Base-by-base conservation (phyloP, 2,113 vertebrate species). In the Carettochelys insculpta region DNA sequence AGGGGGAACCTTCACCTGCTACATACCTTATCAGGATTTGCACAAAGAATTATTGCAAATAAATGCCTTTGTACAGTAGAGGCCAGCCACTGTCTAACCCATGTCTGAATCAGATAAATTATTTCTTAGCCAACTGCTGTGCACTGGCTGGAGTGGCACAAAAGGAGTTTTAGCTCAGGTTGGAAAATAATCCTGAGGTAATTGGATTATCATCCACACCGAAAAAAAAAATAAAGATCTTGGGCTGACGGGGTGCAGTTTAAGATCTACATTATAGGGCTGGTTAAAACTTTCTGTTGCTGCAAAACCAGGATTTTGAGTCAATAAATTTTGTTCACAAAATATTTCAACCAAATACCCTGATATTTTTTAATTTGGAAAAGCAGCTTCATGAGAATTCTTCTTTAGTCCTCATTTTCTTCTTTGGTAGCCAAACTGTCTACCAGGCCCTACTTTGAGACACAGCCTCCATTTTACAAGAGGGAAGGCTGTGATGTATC, bases 261-360 rank as follows among this genome's bases (percentile, higher is more conserved):
- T n/a, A 68, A 68, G 61, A 68, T 6, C n/a, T 20, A 22, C n/a
- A 68, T 68, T 38, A 19, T 38, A 38, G 16, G 34, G 16, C 20
- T 38, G 16, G 48, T 3, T 14, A 50, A 50, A 50, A 50, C 48
- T 50, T 50, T 50, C 48, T 50, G 48, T 50, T 50, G 48, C n/a
- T n/a, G n/a, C n/a, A n/a, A n/a, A n/a, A n/a, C n/a, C n/a, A n/a
- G 58, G 19, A 16, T 38, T 68, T 38, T 68, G n/a, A 68, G 4
- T 68, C 16, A 38, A 38, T 38, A 68, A 4, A 10, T 8, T 5
- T 68, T 68, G 38, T 68, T 56, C 54, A 56, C 54, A 56, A 56
- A 56, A 31, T 2, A 4, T 24, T 2, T 1, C n/a, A 17, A 47
- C 5, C 3, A 43, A 68, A 68, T 8, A 22, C 2, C 2, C 2